Percentiles rank a stretch among this genome's conserved stretches.
phyloP scores from a whole-genome alignment of 2,888 invertebrate genomes.

The Drosophila rubida region DNA sequence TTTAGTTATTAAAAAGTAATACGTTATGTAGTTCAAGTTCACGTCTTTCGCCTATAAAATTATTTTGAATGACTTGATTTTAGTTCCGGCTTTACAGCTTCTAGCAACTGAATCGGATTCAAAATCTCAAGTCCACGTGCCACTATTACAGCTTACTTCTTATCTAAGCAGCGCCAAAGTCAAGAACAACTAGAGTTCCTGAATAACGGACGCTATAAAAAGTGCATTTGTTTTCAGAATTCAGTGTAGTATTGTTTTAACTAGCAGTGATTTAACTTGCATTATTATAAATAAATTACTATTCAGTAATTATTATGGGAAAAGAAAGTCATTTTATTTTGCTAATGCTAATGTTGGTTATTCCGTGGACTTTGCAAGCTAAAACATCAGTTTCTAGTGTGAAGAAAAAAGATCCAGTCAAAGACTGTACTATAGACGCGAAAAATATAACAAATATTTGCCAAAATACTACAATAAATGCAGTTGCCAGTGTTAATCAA shows the following conservation, averaged over 20 bases:
- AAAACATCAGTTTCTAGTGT: slow-evolving; percentile 3
- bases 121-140: slow-evolving; percentile 37
- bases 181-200: slow-evolving; percentile 36
- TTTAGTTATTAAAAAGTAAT: too few species aligned
- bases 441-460: slow-evolving; percentile 42
- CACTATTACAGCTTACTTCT: slow-evolving; percentile 14
- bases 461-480: slow-evolving; percentile 16
- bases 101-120: slow-evolving; percentile 1
- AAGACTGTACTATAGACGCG: slow-evolving; percentile 25
- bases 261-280: slow-evolving; percentile 2
- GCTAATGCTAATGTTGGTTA: slow-evolving; percentile 16
- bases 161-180: slow-evolving; percentile 30
- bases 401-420: slow-evolving; percentile 43
- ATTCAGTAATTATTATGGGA: slow-evolving; percentile 25
- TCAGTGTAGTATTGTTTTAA: slow-evolving; percentile 30
- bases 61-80: neutral
- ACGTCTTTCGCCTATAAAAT: too few species aligned
- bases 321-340: slow-evolving; percentile 3
- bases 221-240: slow-evolving; percentile 19
- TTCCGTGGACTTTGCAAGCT: slow-evolving; percentile 23
- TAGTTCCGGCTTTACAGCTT: slow-evolving; percentile 2
- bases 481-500: slow-evolving; percentile 18
- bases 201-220: slow-evolving; percentile 31
- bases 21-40: too few species aligned
- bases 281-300: neutral